Percentiles rank a stretch among this genome's conserved stretches.
Evolutionary conservation across 2,113 vertebrate genomes (phyloP).

Genomic region (Misgurnus anguillicaudatus): DNA sequence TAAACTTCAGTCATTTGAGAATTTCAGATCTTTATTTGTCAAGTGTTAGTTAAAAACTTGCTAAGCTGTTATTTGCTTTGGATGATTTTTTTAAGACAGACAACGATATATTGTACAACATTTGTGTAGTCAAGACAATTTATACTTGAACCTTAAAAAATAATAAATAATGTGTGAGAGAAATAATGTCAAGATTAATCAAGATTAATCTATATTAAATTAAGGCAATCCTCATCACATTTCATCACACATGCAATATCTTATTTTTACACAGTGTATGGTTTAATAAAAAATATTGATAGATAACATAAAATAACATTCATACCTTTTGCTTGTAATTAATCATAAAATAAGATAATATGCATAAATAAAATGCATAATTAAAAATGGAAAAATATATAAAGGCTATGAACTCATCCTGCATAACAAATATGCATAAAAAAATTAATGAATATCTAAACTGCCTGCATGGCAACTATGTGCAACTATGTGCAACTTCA

Average conservation of each 20-base stretch:
- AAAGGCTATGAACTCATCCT: neutral
- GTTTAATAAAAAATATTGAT: neutral
- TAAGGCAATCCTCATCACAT: neutral
- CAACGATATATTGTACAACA: neutral
- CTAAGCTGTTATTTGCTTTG: neutral
- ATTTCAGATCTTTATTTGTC: constrained; percentile 5
- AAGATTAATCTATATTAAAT: neutral
- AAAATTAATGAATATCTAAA: neutral
- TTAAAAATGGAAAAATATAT: neutral
- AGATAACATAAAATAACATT: neutral
- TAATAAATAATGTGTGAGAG: constrained; percentile 6
- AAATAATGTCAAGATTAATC: neutral
- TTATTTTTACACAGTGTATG: neutral
- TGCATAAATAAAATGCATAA: constrained; percentile 1
- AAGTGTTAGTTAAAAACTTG: neutral
- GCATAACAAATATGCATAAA: neutral
- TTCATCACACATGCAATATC: neutral
- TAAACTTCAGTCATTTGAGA: neutral
- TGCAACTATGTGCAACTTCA: neutral
- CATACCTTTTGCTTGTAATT: neutral
- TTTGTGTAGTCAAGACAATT: neutral
- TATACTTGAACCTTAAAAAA: neutral
- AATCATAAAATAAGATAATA: neutral
- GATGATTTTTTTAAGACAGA: neutral
- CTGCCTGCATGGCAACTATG: too few relatives aligned